A percentile compares a stretch with the other conserved stretches of the same genome.
These are phyloP conservation scores for Ciconia stormi DNA, from an alignment of 2,113 vertebrate genomes.

Conservation along the genomic window DNA sequence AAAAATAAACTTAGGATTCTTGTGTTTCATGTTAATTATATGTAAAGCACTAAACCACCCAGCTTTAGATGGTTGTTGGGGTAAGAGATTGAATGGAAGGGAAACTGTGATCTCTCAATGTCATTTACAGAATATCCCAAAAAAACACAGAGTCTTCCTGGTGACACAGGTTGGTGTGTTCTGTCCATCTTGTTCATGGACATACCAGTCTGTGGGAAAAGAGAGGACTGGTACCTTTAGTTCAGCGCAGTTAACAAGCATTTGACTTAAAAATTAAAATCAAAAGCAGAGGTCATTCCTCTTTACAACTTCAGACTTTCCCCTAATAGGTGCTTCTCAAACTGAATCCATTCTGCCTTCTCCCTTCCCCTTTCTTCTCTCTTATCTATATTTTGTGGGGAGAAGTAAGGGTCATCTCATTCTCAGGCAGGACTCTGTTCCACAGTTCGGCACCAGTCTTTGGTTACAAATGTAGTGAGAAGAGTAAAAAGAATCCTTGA, in stretches of 20 bases:
- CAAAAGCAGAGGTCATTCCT: background rate
- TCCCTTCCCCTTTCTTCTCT: background rate
- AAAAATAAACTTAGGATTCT: background rate
- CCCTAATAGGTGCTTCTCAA: background rate
- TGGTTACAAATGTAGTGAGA: background rate
- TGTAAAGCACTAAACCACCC: background rate
- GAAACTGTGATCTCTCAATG: background rate
- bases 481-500: background rate
- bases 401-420: background rate
- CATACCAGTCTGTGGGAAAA: background rate
- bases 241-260: background rate
- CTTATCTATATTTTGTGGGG: fast-evolving
- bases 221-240: background rate
- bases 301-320: background rate
- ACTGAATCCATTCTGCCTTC: background rate
- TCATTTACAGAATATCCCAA: background rate
- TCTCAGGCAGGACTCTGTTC: background rate
- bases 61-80: background rate
- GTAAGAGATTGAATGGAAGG: background rate
- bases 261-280: background rate
- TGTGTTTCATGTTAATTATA: background rate
- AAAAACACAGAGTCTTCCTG: background rate
- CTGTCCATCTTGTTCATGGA: background rate
- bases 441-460: background rate
- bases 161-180: background rate